A percentile compares a stretch with the other conserved stretches of the same genome.
Evolutionary conservation across 2,888 invertebrate genomes (phyloP).

Genomic region (Liopterus haemorrhoidalis): DNA sequence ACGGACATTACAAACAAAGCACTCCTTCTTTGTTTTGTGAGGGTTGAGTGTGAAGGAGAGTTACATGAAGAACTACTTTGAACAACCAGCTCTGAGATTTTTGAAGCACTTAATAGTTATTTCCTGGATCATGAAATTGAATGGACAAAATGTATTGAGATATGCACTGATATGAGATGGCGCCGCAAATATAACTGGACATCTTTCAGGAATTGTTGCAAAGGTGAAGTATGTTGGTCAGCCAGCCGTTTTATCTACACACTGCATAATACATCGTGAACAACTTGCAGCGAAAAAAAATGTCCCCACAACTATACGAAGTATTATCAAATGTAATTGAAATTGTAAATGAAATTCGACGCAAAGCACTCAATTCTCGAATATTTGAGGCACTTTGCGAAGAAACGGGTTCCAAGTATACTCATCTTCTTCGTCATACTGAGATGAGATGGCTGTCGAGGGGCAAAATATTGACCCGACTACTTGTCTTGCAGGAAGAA

Average conservation of each 20-base stretch:
- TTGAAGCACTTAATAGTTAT: slow-evolving; percentile 20
- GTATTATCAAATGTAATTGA: no score
- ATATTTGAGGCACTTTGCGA: slow-evolving; percentile 21
- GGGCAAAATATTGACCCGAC: slow-evolving; percentile 22
- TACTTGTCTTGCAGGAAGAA: slow-evolving; percentile 18
- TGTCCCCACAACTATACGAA: slow-evolving; percentile 14
- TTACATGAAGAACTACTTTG: slow-evolving; percentile 23
- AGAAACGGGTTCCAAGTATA: slow-evolving; percentile 22
- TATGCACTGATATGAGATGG: slow-evolving; percentile 21
- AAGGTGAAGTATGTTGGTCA: slow-evolving; percentile 13
- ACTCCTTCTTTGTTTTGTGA: slow-evolving; percentile 20
- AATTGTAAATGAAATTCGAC: slow-evolving; percentile 20
- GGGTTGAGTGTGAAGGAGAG: slow-evolving; percentile 17
- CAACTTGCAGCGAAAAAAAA: slow-evolving; percentile 19
- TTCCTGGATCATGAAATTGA: slow-evolving; percentile 15
- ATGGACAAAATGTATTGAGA: slow-evolving; percentile 21
- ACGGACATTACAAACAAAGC: slow-evolving; percentile 13
- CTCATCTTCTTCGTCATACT: slow-evolving; percentile 23
- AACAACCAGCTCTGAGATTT: slow-evolving; percentile 22
- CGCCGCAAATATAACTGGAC: slow-evolving; percentile 13
- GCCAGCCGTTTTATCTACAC: slow-evolving; percentile 10
- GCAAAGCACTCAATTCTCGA: slow-evolving; percentile 17
- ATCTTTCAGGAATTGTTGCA: slow-evolving; percentile 14
- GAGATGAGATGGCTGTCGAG: slow-evolving; percentile 27
- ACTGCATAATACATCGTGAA: slow-evolving; percentile 22